These are phyloP conservation scores for Cisticola juncidis DNA, from an alignment of 2,113 vertebrate genomes.

Conservation along the genomic window DNA sequence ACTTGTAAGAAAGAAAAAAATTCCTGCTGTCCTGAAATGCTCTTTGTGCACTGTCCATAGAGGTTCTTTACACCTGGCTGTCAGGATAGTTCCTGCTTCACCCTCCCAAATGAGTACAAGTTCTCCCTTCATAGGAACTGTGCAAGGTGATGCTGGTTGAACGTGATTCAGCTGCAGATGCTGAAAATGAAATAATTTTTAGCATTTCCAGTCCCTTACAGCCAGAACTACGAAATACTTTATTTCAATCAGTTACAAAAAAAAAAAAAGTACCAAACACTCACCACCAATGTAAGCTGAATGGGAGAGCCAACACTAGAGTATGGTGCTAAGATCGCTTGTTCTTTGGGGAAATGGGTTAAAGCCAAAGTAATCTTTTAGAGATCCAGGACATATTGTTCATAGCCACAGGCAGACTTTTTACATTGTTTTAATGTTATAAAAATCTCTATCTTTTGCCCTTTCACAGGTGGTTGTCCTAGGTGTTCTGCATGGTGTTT, in stretches of 20 bases:
- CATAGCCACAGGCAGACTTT: neutral
- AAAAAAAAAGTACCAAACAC: neutral
- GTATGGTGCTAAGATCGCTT: neutral
- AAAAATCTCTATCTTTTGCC: neutral
- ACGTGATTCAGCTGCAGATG: neutral
- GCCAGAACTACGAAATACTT: neutral
- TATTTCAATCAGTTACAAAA: neutral
- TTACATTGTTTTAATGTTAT: neutral
- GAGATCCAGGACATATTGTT: neutral
- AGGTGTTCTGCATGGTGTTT: neutral
- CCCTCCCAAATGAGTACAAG: neutral
- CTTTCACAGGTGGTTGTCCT: neutral
- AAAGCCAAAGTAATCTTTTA: neutral
- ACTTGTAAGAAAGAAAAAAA: neutral
- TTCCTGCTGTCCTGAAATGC: neutral
- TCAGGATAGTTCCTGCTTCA: neutral
- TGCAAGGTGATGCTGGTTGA: neutral
- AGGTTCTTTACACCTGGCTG: too few relatives aligned
- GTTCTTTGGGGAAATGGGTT: neutral
- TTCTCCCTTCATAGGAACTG: neutral
- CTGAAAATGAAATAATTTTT: neutral
- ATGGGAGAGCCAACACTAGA: neutral
- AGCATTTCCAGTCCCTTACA: neutral
- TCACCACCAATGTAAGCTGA: neutral
- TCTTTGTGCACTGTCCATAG: accelerated